Percentiles rank a stretch among this genome's conserved stretches.
Conservation (phyloP, 1,140 invertebrate genomes). For the Solenopsis fugax region DNA sequence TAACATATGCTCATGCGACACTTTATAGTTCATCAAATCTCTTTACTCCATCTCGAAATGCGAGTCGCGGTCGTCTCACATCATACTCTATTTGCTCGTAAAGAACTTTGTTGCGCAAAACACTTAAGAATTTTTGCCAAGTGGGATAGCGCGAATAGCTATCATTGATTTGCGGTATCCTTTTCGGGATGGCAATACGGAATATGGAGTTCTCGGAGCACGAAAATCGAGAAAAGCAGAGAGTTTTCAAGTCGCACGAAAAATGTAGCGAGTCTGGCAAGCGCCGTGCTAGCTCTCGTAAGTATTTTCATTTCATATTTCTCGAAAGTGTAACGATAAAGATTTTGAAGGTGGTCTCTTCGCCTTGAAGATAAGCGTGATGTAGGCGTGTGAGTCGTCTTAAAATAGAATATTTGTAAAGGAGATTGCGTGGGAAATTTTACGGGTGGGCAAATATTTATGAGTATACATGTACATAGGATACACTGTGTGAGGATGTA, state of each 20-base stretch:
- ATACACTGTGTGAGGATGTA: too few species aligned
- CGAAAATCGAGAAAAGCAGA: background rate
- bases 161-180: background rate
- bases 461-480: background rate
- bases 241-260: background rate
- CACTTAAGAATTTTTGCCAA: background rate
- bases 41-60: background rate
- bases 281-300: background rate
- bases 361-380: background rate
- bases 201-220: too few species aligned
- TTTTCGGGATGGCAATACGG: background rate
- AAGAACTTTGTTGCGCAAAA: conserved; percentile 2
- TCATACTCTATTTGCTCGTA: conserved; percentile 33
- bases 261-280: background rate
- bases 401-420: background rate
- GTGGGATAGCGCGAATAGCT: background rate
- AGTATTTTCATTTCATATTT: background rate
- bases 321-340: background rate
- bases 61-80: background rate
- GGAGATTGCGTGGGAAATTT: background rate
- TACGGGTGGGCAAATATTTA: background rate
- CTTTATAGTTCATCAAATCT: conserved; percentile 42
- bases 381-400: background rate
- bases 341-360: background rate
- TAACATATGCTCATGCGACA: conserved; percentile 26